A percentile compares a stretch with the other conserved stretches of the same genome.
Evolutionary conservation across 1,140 invertebrate species (phyloP).

Genomic region (Zaprionus inermis): DNA sequence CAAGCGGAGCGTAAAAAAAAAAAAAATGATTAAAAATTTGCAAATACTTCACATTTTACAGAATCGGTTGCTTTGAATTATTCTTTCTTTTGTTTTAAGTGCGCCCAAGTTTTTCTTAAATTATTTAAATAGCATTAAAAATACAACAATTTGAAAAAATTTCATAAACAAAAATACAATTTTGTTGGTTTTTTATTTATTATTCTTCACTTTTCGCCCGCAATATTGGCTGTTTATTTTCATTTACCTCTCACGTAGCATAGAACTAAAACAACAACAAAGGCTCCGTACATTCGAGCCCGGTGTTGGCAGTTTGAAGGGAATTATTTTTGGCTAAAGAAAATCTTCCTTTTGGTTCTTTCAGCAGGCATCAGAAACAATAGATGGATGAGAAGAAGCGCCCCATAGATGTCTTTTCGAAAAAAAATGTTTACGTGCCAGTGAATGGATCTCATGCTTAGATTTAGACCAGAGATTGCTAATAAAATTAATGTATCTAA

Average conservation of each 20-base stretch:
- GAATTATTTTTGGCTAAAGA: slow-evolving; percentile 37
- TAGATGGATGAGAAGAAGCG: slow-evolving; percentile 50
- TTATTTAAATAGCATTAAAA: slow-evolving; percentile 43
- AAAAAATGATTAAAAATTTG: slow-evolving; percentile 75
- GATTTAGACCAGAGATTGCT: slow-evolving; percentile 46
- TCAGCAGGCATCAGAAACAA: slow-evolving; percentile 49
- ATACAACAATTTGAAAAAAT: slow-evolving; percentile 40
- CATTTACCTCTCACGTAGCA: slow-evolving; percentile 3
- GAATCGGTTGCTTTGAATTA: slow-evolving; percentile 58
- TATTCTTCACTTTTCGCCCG: not conserved
- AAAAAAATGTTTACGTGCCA: slow-evolving; percentile 1
- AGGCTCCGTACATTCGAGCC: slow-evolving; percentile 51
- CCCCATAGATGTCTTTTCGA: slow-evolving; percentile 24
- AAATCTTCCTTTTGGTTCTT: slow-evolving; percentile 37
- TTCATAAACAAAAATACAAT: slow-evolving; percentile 12
- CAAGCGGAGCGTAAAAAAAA: slow-evolving; percentile 65
- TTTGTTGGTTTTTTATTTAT: slow-evolving; percentile 34
- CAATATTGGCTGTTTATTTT: slow-evolving; percentile 2
- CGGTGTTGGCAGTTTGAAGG: slow-evolving; percentile 32
- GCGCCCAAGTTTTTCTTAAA: slow-evolving; percentile 28
- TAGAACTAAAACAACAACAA: slow-evolving; percentile 20
- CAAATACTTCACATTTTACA: slow-evolving; percentile 75
- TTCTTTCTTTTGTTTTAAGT: slow-evolving; percentile 42
- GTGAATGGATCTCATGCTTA: slow-evolving; percentile 73
- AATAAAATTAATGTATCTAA: slow-evolving; percentile 66